Base-by-base conservation (phyloP, 2,888 invertebrate species). In the Pristionchus japonicus region DNA sequence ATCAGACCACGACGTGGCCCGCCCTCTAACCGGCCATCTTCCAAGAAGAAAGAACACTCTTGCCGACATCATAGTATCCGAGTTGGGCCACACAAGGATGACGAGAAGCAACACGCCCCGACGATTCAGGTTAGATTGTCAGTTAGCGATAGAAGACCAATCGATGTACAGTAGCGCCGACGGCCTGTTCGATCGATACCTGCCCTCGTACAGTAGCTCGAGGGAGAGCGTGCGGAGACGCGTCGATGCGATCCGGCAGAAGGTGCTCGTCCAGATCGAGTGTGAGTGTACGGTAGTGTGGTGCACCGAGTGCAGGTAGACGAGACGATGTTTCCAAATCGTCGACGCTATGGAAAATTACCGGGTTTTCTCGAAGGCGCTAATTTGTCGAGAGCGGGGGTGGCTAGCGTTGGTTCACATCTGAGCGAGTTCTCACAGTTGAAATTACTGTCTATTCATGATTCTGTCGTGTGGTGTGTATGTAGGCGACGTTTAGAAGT, bases 101-200 rank as follows among this genome's bases (percentile, higher is more conserved):
- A 23, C 20, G 9, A 52, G 82, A 31, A 20, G 17, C 9, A 52
- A 31, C 13, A 11, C 77, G n/a, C 77, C 82, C 20, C 34, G 47
- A 27, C 9, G 80, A 37, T 83, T 83, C 82, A 83, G 82, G 82
- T 83, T n/a, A 77, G n/a, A 6, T n/a, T n/a, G n/a, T 83, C 52
- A 52, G 82, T 83, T 83, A 6, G 31, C 34, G 82, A 52, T 83
- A 2, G 43, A 49, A n/a, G n/a, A n/a, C n/a, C n/a, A n/a, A n/a
- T n/a, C n/a, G n/a, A n/a, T n/a, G 34, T 86, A 70, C 86, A 86
- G 86, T 86, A 70, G 70, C 86, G 86, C 70, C 31, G 86, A 86
- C 23, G 49, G 70, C 9, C 31, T 57, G 34, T 37, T 86, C 49
- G 86, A 86, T 49, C 86, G 86, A 47, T 86, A 86, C 49, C 70